These are phyloP conservation scores for Anguilla obscura DNA, from an alignment of 2,797 vertebrate genomes.

Conservation along the genomic window DNA sequence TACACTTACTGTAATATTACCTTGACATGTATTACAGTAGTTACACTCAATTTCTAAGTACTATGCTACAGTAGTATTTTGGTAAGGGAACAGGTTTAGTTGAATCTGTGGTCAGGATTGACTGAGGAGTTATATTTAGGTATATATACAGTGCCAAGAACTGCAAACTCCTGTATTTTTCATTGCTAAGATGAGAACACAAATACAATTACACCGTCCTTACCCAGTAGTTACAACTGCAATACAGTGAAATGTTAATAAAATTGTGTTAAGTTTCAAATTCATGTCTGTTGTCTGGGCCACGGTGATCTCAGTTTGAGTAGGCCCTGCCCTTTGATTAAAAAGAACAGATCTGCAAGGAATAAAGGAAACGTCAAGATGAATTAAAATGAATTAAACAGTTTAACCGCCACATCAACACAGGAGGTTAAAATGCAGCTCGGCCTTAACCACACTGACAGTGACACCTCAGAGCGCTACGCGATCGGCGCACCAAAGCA, in stretches of 20 bases:
- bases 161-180: too few species aligned
- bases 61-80: background rate
- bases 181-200: background rate
- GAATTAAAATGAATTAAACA: background rate
- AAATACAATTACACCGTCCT: background rate
- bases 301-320: background rate
- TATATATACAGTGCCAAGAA: too few species aligned
- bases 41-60: background rate
- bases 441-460: background rate
- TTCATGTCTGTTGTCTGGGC: background rate
- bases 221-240: background rate
- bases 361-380: background rate
- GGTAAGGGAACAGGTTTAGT: background rate
- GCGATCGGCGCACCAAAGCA: background rate
- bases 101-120: too few species aligned
- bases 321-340: background rate
- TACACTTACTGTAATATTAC: background rate
- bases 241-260: background rate
- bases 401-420: background rate
- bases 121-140: too few species aligned
- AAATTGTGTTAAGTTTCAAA: background rate
- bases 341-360: background rate
- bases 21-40: background rate
- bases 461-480: background rate
- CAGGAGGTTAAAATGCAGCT: background rate